Base-by-base conservation (phyloP, 2,113 vertebrate genomes). In the Corythoichthys intestinalis region DNA sequence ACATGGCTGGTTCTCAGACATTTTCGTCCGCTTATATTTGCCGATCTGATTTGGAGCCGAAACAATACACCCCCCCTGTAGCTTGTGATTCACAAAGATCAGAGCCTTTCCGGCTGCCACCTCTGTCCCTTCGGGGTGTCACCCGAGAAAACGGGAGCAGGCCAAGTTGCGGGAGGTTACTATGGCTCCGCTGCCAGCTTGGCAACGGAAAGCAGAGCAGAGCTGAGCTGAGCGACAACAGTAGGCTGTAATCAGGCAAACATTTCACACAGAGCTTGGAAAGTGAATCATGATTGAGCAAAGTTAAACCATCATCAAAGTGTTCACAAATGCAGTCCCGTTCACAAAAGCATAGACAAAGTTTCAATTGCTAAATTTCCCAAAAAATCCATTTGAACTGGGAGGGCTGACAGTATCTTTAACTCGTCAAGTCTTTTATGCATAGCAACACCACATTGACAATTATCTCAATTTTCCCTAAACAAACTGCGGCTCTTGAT, bases 81-180 rank as follows among this genome's bases (percentile, higher is more conserved):
- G 73, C 77, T 61, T 20, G 76, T 83, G 73, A 87, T 85, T 80
- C 81, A 87, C 81, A 76, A 78, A 48, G 76, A 78, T 72, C 35
- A 53, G 56, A 70, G 70, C 50, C 67, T 70, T 67, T 52, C 67
- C 35, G 6, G 17, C 65, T 20, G 58, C 59, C 39, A 15, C 47
- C 54, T 47, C 69, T 2, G 38, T 53, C 69, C 41, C 60, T 77
- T 61, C n/a, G 61, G 54, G 67, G 77, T 52, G 60, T 56, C 52
- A 54, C 66, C 75, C 54, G 79, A 74, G 65, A 73, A 73, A 75
- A 68, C 72, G 57, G 67, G 78, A 76, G 74, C 56, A 28, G 58
- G 74, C 66, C 59, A 69, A 66, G 78, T 61, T 75, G 70, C 65
- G 17, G 65, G 74, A 78, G 75, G 80, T 74, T 81, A 80, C 78